Base-by-base conservation (phyloP, 1,140 invertebrate genomes). In the Lysiphlebus fabarum region DNA sequence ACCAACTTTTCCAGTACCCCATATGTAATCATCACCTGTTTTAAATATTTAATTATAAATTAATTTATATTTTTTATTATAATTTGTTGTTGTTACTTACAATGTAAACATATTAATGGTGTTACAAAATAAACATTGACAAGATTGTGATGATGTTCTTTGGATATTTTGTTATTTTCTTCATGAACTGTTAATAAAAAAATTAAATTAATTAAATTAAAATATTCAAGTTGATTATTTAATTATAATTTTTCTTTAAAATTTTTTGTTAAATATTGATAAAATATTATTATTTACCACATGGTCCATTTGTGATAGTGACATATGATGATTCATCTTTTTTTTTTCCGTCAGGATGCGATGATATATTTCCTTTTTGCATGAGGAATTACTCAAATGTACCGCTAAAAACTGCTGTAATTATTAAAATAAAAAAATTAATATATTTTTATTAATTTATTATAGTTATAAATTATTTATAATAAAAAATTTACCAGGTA, bases 11-110 rank as follows among this genome's bases (percentile, higher is more conserved):
- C 83, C 83, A 40, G 78, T 79, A 53, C 84, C 84, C 83, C 83
- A 86, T 64, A 86, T 83, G 67, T 85, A 86, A 72, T 85, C 84
- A 68, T 82, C 78, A 75, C 84, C 84, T 86, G 59, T n/a, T n/a
- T n/a, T n/a, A n/a, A n/a, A n/a, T n/a, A n/a, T n/a, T n/a, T n/a
- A n/a, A n/a, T n/a, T n/a, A n/a, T 26, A 53, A 17, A 42, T 61
- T 54, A 12, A 37, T 62, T 53, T 17, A 53, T 51, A 51, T 53
- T 58, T 48, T 50, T 42, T 56, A 37, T 40, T 5, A 38, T 59
- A 45, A 51, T 66, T 49, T 57, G 51, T 33, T 7, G 7, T 37
- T n/a, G n/a, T 37, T 70, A 82, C 81, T 82, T 73, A 82, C 81
- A 82, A 63, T 81, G 80, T 61, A 71, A 67, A 64, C 81, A 82